Conservation (phyloP, 2,113 vertebrate species). For the Solenodon paradoxus region DNA sequence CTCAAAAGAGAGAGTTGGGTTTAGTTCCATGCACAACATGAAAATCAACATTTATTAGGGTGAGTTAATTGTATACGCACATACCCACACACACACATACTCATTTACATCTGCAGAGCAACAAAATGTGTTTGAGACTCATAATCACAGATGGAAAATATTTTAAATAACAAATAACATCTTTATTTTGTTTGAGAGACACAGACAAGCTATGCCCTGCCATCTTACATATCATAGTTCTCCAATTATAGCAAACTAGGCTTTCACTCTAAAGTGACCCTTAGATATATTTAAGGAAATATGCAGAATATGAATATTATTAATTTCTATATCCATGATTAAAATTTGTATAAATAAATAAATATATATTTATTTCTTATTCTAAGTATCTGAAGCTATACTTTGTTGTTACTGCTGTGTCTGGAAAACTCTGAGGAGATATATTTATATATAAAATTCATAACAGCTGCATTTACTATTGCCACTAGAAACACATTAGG, state of each 20-base stretch:
- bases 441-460: slow-evolving; percentile 38
- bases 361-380: background rate
- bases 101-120: background rate
- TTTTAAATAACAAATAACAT: background rate
- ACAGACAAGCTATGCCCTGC: background rate
- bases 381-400: background rate
- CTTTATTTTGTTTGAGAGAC: background rate
- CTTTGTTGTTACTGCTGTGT: background rate
- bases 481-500: slow-evolving; percentile 51
- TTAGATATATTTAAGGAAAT: background rate
- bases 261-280: background rate
- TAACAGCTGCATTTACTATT: slow-evolving; percentile 24
- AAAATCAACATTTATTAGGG: background rate
- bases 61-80: background rate
- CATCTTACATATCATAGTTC: background rate
- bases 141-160: background rate
- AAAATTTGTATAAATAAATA: slow-evolving; percentile 6
- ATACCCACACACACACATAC: background rate
- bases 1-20: background rate
- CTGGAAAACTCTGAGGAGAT: slow-evolving; percentile 22
- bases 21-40: background rate
- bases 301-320: background rate
- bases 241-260: background rate
- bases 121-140: background rate
- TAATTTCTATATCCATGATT: slow-evolving; percentile 25